These are phyloP conservation scores for Leptatherina wallacei DNA, from an alignment of 2,797 vertebrate species.

Conservation along the genomic window DNA sequence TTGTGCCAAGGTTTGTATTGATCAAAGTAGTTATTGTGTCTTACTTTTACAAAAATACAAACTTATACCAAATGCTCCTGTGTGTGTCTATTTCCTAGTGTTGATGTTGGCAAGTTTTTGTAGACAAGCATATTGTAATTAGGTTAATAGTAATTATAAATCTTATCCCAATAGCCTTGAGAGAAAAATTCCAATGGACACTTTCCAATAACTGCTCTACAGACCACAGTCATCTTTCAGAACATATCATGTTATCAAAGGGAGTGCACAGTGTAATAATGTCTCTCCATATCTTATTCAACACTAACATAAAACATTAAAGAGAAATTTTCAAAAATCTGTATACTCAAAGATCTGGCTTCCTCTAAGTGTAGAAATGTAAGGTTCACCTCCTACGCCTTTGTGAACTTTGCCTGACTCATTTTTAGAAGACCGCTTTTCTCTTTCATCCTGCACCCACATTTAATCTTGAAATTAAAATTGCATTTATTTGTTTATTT, in stretches of 20 bases:
- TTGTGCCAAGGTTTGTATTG: no score
- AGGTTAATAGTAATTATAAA: no score
- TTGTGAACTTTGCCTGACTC: conserved; percentile 22
- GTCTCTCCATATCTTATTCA: not conserved
- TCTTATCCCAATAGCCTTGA: no score
- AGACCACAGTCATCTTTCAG: not conserved
- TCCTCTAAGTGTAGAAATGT: not conserved
- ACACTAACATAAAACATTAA: not conserved
- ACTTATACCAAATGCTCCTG: no score
- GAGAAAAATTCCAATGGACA: no score
- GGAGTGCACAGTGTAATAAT: not conserved
- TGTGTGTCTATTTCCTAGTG: no score
- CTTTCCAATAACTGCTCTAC: no score
- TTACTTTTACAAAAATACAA: no score
- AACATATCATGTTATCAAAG: not conserved
- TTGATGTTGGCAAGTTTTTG: no score
- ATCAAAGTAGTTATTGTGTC: no score
- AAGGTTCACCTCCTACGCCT: not conserved
- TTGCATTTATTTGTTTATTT: not conserved
- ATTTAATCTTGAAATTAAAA: not conserved
- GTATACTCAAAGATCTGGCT: not conserved
- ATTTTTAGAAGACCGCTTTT: conserved; percentile 15
- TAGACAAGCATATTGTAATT: no score
- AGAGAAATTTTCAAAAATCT: not conserved
- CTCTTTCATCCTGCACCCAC: conserved; percentile 8